These are phyloP conservation scores for Craniophora ligustri DNA, from an alignment of 2,888 invertebrate genomes.

Conservation along the genomic window DNA sequence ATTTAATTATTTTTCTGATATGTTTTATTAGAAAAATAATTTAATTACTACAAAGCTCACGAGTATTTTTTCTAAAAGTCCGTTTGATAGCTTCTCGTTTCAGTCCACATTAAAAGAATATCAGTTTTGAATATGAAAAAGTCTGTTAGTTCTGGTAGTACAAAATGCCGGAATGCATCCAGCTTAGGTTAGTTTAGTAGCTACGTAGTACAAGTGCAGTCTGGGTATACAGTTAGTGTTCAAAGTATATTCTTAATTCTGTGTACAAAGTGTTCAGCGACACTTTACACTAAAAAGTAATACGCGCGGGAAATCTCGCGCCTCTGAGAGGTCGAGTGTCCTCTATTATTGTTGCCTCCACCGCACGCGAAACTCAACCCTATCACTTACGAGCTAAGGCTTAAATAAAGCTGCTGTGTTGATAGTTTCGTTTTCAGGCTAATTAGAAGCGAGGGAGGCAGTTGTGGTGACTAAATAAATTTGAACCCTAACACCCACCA, in stretches of 20 bases:
- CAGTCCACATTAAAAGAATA: too few relatives aligned
- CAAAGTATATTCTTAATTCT: conserved; percentile 52
- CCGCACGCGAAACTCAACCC: conserved; percentile 52
- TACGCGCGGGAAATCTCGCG: conserved; percentile 77
- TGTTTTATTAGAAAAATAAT: too few relatives aligned
- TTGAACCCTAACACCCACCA: conserved; percentile 60
- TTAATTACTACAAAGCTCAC: too few relatives aligned
- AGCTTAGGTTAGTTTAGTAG: not conserved
- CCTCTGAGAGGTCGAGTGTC: conserved; percentile 80
- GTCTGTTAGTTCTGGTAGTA: too few relatives aligned
- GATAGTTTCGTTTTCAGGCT: conserved; percentile 81
- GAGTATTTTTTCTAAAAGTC: too few relatives aligned
- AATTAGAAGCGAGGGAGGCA: conserved; percentile 79
- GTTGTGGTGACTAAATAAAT: conserved; percentile 58
- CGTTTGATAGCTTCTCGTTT: too few relatives aligned
- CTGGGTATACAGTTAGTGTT: not conserved
- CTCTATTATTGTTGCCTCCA: conserved; percentile 79
- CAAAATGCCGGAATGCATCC: too few relatives aligned
- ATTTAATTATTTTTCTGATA: too few relatives aligned
- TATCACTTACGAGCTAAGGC: conserved; percentile 57
- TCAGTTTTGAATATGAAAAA: too few relatives aligned
- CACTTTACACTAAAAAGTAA: conserved; percentile 58
- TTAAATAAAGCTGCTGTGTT: conserved; percentile 27
- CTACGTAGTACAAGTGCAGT: not conserved
- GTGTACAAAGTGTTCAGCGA: conserved; percentile 56